Base-by-base conservation (phyloP, 2,113 vertebrate species). In the Halichoerus grypus region DNA sequence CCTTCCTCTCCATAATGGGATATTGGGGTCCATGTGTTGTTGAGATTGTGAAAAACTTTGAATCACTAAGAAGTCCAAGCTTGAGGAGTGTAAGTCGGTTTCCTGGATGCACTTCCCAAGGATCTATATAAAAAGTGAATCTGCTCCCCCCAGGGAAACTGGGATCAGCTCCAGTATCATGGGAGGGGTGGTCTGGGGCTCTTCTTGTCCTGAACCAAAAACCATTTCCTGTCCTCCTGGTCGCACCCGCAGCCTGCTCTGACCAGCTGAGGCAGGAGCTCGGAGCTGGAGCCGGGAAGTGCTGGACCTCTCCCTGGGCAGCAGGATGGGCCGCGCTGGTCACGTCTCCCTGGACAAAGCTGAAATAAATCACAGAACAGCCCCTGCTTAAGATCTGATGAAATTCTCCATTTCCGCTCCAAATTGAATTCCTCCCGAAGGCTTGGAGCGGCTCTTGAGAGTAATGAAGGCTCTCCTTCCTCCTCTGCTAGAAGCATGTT, bases 351-450 rank as follows among this genome's bases (percentile, higher is more conserved):
- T 72, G 90, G 97, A 88, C 96, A 95, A 92, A 88, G 94, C 94
- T 94, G 88, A 94, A 96, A 96, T 97, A 97, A 97, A 97, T 97
- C 97, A 97, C 90, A 91, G 80, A 42, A 71, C 92, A 94, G 95
- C 71, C 91, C 92, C 95, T 96, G 77, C 97, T 97, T 97, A 94
- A 91, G 95, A 96, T 95, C 97, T 95, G 97, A 97, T 98, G 96
- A 97, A 97, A 98, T 92, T 94, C 97, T 76, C 80, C 95, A 95
- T 97, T 98, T 97, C 97, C 97, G 39, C 61, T 93, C 95, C 95
- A 97, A 98, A 97, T 91, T 95, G 95, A 96, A 97, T 97, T 96
- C 92, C 95, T 96, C 96, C 97, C 33, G 33, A 46, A 96, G 96
- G 96, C 84, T 33, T 31, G 71, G 81, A 87, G 88, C 59, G 7